phyloP scores from a whole-genome alignment of 2,113 vertebrate genomes.

The Rattus rattus region DNA sequence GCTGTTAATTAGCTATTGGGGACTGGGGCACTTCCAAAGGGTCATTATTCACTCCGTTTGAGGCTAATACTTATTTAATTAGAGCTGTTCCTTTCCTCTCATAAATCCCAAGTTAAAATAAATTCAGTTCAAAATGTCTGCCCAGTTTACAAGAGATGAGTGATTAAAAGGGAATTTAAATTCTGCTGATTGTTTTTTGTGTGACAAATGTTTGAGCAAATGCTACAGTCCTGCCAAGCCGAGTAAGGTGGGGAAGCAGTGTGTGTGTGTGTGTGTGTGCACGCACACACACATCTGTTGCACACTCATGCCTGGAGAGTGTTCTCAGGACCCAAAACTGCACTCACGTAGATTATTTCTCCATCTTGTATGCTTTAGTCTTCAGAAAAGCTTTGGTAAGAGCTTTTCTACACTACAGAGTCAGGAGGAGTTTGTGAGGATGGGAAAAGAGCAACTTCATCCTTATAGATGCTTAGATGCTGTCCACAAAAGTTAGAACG shows the following conservation, averaged over 20 bases:
- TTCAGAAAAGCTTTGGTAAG: background rate
- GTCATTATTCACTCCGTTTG: constrained; percentile 80
- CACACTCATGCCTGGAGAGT: background rate
- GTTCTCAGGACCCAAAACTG: background rate
- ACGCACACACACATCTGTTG: background rate
- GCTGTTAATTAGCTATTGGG: constrained; percentile 83
- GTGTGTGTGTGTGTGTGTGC: background rate
- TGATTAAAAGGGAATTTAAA: constrained; percentile 56
- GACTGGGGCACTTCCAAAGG: constrained; percentile 70
- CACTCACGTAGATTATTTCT: background rate
- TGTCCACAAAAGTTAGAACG: rapidly evolving
- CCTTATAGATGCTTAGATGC: too few species aligned
- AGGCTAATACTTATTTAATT: constrained; percentile 76
- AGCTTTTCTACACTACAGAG: background rate
- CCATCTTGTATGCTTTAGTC: background rate
- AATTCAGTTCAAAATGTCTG: constrained; percentile 67
- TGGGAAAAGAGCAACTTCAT: rapidly evolving
- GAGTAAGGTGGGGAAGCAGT: background rate
- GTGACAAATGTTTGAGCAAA: constrained; percentile 32
- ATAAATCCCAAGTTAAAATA: constrained; percentile 75
- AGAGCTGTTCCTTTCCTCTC: constrained; percentile 74
- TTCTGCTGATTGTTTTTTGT: constrained; percentile 39
- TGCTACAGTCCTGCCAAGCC: background rate
- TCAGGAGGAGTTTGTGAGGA: background rate
- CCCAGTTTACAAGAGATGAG: constrained; percentile 61